Evolutionary conservation across 2,113 vertebrate genomes (phyloP), one percentile per base, ranked within the genome.

Genomic region (Tachuris rubrigastra): DNA sequence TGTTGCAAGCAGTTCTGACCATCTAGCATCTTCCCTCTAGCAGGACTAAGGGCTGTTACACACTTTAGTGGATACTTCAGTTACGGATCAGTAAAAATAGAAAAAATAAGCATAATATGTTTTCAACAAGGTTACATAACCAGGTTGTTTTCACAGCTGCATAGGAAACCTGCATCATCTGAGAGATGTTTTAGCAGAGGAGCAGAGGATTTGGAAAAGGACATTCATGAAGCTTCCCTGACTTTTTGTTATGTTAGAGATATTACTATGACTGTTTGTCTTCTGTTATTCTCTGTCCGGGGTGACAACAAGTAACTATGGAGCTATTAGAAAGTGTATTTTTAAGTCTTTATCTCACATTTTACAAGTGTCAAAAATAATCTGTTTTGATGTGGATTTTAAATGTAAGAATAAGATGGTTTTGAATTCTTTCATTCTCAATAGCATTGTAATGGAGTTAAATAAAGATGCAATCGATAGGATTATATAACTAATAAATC

Each of bases 401-500:
- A 94, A 93, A 66, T 42, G 39, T 79, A 88, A 92, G 85, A 72
- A 75, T 69, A 68, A 79, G 9, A 9, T 66, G 9, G 6, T 59
- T 82, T 53, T 78, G 82, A 90, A 69, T 87, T 88, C 8, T 66
- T 94, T 95, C 18, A 60, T 85, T 94, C 74, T 95, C 67, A 83
- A 27, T 53, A 77, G 22, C 41, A 66, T 78, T 85, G 55, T 90
- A 89, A 91, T 74, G 50, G 75, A 83, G 42, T 83, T 93, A 90
- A 90, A 93, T 41, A 75, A 93, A 85, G 78, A 83, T 41, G 33
- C 62, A 94, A 86, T 93, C 59, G 68, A 83, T 87, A 93, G 17
- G 42, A 78, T 83, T 91, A 94, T 59, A 87, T 82, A 66, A 12
- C 35, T 59, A 95, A 91, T 96, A 94, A 87, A 96, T 91, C 67